phyloP scores from a whole-genome alignment of 1,140 invertebrate species.

The Zaprionus gabonicus region DNA sequence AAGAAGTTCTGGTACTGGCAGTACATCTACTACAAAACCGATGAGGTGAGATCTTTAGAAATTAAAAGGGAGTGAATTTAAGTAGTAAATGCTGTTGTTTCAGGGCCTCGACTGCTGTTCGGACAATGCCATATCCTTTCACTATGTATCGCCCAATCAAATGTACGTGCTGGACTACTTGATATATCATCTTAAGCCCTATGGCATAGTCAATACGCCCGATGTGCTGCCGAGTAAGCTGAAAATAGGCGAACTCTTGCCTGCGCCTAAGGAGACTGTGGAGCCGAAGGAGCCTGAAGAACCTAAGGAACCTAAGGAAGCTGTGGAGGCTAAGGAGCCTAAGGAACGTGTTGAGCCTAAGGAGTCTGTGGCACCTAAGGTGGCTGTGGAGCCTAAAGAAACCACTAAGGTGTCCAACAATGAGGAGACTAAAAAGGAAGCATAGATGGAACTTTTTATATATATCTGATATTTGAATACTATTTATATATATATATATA shows the following conservation, averaged over 20 bases:
- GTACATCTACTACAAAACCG: no score
- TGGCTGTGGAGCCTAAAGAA: no score
- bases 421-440: no score
- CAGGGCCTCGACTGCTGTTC: conserved; percentile 97
- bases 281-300: not conserved
- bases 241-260: conserved; percentile 66
- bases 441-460: no score
- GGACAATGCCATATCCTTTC: conserved; percentile 98
- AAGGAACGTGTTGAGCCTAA: no score
- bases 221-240: conserved; percentile 67
- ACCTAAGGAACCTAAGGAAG: not conserved
- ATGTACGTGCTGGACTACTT: conserved; percentile 98
- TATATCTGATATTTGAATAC: no score
- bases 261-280: conserved; percentile 12
- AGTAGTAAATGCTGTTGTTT: conserved; percentile 82
- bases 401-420: no score
- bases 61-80: no score
- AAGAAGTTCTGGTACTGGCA: no score
- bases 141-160: conserved; percentile 93
- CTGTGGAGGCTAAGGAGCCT: not conserved
- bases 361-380: no score
- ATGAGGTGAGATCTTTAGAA: no score
- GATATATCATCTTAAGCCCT: conserved; percentile 97
- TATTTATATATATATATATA: no score
- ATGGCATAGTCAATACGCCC: conserved; percentile 87